Conservation (phyloP, 2,797 vertebrate species). For the Xiphorhynchus erythropygius region DNA sequence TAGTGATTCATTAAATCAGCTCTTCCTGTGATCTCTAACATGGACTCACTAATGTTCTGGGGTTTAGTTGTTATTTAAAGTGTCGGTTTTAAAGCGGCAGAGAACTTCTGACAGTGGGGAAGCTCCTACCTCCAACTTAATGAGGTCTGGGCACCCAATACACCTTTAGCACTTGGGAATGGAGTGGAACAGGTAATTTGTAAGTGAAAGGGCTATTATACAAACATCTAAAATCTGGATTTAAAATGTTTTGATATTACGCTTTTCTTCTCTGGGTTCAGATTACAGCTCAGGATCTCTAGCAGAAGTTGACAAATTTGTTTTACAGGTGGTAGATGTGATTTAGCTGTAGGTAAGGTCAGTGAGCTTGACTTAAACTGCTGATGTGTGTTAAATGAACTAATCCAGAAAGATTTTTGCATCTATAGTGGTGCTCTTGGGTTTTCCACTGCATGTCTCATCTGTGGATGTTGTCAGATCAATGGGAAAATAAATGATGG, state of each 20-base stretch:
- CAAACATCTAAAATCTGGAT: background rate
- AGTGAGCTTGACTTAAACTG: background rate
- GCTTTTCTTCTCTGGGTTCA: background rate
- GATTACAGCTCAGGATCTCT: background rate
- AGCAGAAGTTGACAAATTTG: background rate
- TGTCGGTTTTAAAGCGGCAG: background rate
- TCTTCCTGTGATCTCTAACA: background rate
- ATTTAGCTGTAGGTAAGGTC: rapidly evolving
- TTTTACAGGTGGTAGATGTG: background rate
- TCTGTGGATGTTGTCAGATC: background rate
- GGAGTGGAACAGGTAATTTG: background rate
- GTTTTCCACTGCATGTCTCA: background rate
- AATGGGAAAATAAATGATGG: background rate
- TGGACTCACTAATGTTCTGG: background rate
- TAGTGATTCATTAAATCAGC: background rate
- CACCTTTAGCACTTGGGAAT: background rate
- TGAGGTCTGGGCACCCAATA: background rate
- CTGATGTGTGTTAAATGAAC: background rate
- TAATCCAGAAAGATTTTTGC: background rate
- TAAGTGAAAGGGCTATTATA: background rate
- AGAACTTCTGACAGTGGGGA: background rate
- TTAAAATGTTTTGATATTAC: background rate
- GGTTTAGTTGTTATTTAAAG: background rate
- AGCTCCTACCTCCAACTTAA: background rate
- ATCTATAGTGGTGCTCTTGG: background rate